phyloP scores from a whole-genome alignment of 1,140 invertebrate species.

The Bombus confusus region DNA sequence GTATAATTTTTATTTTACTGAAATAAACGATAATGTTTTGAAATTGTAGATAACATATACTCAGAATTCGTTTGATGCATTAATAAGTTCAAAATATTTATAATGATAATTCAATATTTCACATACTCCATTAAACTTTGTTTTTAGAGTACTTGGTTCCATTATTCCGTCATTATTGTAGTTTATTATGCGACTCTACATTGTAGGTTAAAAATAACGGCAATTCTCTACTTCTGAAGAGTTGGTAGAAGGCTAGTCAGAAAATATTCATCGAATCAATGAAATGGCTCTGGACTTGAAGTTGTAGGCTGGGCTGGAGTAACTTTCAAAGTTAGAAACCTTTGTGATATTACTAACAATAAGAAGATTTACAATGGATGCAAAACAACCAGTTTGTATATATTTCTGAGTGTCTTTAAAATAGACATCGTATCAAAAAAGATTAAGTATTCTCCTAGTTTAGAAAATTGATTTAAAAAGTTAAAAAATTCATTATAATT shows the following conservation, averaged over 20 bases:
- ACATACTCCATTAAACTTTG: neutral
- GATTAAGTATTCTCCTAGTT: neutral
- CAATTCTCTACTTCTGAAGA: neutral
- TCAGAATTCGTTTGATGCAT: neutral
- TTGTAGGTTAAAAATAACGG: neutral
- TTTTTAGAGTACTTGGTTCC: neutral
- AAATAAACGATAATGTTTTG: neutral
- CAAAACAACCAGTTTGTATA: neutral
- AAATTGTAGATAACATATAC: neutral
- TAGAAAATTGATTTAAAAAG: neutral
- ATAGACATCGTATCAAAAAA: neutral
- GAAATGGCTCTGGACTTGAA: neutral
- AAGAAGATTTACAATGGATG: neutral
- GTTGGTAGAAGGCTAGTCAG: neutral
- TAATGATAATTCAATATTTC: neutral
- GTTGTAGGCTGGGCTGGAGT: neutral
- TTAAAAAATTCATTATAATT: neutral
- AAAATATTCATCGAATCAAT: constrained; percentile 11
- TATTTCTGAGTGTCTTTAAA: neutral
- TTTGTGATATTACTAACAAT: neutral
- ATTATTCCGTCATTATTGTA: neutral
- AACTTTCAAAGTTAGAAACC: constrained; percentile 4
- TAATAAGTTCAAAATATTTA: neutral
- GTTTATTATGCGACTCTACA: neutral
- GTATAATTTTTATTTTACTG: neutral